A percentile compares a stretch with the other conserved stretches of the same genome.
These are phyloP conservation scores for Opisthocomus hoazin DNA, from an alignment of 2,113 vertebrate genomes.

Conservation along the genomic window DNA sequence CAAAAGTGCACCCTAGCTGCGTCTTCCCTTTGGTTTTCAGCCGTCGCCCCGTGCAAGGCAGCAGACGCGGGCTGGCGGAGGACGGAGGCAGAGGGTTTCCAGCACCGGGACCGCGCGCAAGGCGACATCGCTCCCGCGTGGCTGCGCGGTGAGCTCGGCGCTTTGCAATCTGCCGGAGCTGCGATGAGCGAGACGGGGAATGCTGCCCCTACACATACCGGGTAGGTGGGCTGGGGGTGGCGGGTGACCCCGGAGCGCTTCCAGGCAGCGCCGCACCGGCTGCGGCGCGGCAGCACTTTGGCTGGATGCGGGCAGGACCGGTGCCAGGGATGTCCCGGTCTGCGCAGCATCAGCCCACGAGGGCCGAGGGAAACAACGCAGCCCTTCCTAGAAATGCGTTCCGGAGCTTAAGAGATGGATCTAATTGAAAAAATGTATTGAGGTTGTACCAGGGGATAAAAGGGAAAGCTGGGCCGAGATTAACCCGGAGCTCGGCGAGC, in stretches of 20 bases:
- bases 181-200: background rate
- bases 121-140: background rate
- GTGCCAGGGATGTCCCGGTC: slow-evolving; percentile 18
- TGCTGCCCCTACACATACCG: background rate
- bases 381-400: slow-evolving; percentile 53
- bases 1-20: background rate
- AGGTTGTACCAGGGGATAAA: slow-evolving; percentile 31
- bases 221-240: slow-evolving; percentile 7
- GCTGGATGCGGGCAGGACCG: background rate
- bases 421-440: background rate
- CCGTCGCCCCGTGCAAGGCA: background rate
- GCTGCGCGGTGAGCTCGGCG: background rate
- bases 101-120: accelerated
- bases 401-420: background rate
- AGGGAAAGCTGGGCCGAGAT: slow-evolving; percentile 32
- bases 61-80: background rate
- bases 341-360: background rate
- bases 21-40: background rate
- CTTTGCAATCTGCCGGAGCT: background rate
- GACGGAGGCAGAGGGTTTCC: background rate
- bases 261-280: background rate
- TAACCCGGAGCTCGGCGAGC: slow-evolving; percentile 11
- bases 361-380: background rate
- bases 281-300: background rate
- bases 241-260: background rate